These are phyloP conservation scores for Neolamprologus longior DNA, from an alignment of 2,113 vertebrate species.

Conservation along the genomic window DNA sequence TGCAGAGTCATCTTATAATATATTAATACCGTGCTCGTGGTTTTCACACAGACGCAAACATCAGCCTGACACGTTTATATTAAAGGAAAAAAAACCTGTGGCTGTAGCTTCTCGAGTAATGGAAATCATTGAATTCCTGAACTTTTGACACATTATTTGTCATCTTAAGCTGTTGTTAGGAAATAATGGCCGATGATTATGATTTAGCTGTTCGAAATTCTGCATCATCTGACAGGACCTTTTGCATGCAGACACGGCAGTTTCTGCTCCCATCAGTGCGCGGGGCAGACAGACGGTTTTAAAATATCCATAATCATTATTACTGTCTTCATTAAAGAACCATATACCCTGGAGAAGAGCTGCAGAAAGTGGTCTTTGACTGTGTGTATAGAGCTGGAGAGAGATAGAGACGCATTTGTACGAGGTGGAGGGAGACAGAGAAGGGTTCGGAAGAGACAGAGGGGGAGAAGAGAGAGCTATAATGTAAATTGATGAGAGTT, in stretches of 20 bases:
- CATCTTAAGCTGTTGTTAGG: neutral
- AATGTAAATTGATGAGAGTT: slow-evolving; percentile 59
- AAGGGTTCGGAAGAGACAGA: slow-evolving; percentile 1
- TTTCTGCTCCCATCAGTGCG: slow-evolving; percentile 4
- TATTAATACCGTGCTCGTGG: neutral
- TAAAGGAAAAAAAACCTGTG: neutral
- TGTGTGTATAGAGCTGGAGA: slow-evolving; percentile 40
- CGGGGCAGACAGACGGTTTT: slow-evolving; percentile 36
- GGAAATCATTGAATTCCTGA: neutral
- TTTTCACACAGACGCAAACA: neutral
- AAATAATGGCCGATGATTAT: slow-evolving; percentile 8
- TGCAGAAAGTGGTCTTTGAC: slow-evolving; percentile 57
- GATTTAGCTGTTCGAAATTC: neutral
- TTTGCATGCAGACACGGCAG: neutral
- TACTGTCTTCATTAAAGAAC: slow-evolving; percentile 66
- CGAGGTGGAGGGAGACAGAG: slow-evolving; percentile 17
- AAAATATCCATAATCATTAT: slow-evolving; percentile 66
- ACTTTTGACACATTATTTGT: neutral
- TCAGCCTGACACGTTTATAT: neutral
- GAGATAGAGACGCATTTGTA: slow-evolving; percentile 45
- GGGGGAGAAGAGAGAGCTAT: slow-evolving; percentile 2
- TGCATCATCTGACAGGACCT: neutral
- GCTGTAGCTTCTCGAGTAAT: neutral
- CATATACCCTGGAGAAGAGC: slow-evolving; percentile 59
- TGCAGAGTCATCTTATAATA: neutral